Percentiles rank a stretch among this genome's conserved stretches.
Conservation (phyloP, 2,113 vertebrate genomes). For the Heterotilapia buettikoferi region DNA sequence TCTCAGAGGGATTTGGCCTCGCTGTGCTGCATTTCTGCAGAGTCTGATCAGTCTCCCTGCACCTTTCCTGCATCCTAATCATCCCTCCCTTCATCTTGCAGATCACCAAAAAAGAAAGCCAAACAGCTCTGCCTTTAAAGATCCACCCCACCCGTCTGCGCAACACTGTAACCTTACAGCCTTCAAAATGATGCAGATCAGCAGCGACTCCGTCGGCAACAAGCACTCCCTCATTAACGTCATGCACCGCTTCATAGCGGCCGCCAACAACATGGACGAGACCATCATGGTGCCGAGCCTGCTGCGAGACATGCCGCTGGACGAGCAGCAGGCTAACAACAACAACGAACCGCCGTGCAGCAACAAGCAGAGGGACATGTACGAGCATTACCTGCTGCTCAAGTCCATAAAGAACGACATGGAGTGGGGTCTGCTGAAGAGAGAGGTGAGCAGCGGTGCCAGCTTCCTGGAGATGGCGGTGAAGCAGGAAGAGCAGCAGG, state of each 20-base stretch:
- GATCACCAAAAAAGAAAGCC: conserved; percentile 6
- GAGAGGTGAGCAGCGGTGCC: conserved; percentile 65
- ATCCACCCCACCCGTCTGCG: neutral
- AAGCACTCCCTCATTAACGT: conserved; percentile 78
- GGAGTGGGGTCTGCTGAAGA: conserved; percentile 75
- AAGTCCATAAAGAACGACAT: conserved; percentile 80
- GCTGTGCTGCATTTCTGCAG: neutral
- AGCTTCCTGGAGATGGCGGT: conserved; percentile 74
- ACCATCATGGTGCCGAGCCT: conserved; percentile 80
- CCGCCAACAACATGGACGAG: conserved; percentile 80
- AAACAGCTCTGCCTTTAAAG: conserved; percentile 5
- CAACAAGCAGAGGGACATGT: conserved; percentile 77
- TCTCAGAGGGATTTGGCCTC: neutral
- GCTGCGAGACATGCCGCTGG: conserved; percentile 72
- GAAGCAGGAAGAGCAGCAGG: conserved; percentile 66
- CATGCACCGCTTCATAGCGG: conserved; percentile 79
- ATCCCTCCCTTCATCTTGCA: neutral
- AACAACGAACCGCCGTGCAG: conserved; percentile 35
- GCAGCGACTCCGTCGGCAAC: conserved; percentile 62
- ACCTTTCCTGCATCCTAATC: neutral
- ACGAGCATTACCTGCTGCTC: conserved; percentile 77
- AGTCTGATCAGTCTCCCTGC: neutral
- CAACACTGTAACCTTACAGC: neutral
- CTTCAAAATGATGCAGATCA: conserved; percentile 74
- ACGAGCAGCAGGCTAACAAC: conserved; percentile 65